phyloP scores from a whole-genome alignment of 2,888 invertebrate species.

The Agrenia bidenticulata region DNA sequence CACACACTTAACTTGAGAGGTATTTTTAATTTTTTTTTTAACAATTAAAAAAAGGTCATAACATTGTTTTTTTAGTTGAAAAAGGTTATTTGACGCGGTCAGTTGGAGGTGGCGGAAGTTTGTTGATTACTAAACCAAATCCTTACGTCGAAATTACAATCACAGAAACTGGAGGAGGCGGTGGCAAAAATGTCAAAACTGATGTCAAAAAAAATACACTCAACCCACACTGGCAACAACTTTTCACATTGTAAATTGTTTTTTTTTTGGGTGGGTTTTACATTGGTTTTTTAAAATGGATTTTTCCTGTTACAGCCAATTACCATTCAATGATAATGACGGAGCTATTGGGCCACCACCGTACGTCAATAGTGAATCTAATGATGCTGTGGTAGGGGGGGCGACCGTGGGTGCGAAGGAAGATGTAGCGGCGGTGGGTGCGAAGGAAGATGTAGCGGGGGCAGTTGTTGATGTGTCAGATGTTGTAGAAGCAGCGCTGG shows the following conservation, averaged over 20 bases:
- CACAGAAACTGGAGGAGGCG: too few species aligned
- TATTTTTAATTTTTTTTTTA: too few species aligned
- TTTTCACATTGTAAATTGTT: constrained; percentile 72
- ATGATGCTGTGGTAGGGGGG: constrained; percentile 1
- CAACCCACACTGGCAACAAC: constrained; percentile 95
- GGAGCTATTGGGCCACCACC: too few species aligned
- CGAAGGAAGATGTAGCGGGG: neutral
- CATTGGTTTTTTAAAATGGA: constrained; percentile 5
- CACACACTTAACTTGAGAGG: too few species aligned
- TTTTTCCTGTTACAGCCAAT: too few species aligned
- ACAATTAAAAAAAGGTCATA: too few species aligned
- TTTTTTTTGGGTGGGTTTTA: neutral
- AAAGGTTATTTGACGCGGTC: neutral
- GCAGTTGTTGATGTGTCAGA: neutral
- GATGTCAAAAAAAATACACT: constrained; percentile 86
- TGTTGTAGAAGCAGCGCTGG: neutral
- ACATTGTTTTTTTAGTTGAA: too few species aligned
- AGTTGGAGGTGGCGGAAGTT: neutral
- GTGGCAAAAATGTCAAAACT: too few species aligned
- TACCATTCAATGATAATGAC: too few species aligned
- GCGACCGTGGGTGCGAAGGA: neutral
- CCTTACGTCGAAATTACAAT: constrained; percentile 93
- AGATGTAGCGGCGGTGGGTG: neutral
- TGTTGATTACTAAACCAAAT: constrained; percentile 77
- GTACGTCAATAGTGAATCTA: too few species aligned